Percentiles rank a stretch among this genome's conserved stretches.
Evolutionary conservation across 2,113 vertebrate genomes (phyloP).

Genomic region (Nanorana parkeri): DNA sequence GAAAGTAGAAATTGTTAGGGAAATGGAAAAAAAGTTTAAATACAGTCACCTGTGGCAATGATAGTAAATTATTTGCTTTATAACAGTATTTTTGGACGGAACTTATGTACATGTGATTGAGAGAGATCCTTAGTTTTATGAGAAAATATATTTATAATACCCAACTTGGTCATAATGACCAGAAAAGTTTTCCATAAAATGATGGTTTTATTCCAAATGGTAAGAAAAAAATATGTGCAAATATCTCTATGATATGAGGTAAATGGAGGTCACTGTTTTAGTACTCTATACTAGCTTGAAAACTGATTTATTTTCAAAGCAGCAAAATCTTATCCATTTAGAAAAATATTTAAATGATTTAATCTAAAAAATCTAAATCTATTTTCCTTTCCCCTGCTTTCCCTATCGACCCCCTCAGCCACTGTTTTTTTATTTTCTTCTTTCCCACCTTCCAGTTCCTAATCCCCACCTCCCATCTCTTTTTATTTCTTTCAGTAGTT

Average conservation of each 20-base stretch:
- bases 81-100: slow-evolving; percentile 49
- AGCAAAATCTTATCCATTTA: too few relatives aligned
- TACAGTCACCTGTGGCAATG: slow-evolving; percentile 54
- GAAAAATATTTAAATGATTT: not conserved
- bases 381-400: too few relatives aligned
- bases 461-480: not conserved
- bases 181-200: slow-evolving; percentile 43
- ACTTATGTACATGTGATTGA: slow-evolving; percentile 42
- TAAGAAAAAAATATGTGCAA: slow-evolving; percentile 31
- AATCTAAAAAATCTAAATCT: not conserved
- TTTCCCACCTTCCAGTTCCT: too few relatives aligned
- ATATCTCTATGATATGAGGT: slow-evolving; percentile 38
- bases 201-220: slow-evolving; percentile 50
- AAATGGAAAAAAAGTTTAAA: slow-evolving; percentile 51
- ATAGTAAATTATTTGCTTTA: slow-evolving; percentile 55
- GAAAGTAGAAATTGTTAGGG: slow-evolving; percentile 33
- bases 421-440: too few relatives aligned
- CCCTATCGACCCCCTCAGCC: too few relatives aligned
- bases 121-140: slow-evolving; percentile 51
- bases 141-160: slow-evolving; percentile 58
- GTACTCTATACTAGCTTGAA: not conserved
- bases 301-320: not conserved
- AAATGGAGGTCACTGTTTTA: slow-evolving; percentile 24
- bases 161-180: slow-evolving; percentile 50
- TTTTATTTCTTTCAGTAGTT: not conserved